A percentile compares a stretch with the other conserved stretches of the same genome.
Evolutionary conservation across 2,113 vertebrate species (phyloP).

Genomic region (Plectropomus leopardus): DNA sequence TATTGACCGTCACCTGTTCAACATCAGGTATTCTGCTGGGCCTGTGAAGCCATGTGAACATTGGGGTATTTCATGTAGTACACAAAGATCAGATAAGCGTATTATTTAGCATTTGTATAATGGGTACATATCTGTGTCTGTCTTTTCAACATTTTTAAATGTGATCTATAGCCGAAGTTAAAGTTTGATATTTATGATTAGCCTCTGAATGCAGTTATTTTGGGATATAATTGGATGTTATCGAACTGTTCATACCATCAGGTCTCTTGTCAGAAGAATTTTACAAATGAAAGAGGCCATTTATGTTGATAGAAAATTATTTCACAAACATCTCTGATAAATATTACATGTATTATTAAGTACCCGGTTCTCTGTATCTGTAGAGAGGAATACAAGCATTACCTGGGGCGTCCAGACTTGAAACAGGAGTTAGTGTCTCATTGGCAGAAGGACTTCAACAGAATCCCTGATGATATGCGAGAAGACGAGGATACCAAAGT

Average conservation of each 20-base stretch:
- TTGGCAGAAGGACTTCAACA: slow-evolving; percentile 93
- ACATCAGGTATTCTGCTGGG: slow-evolving; percentile 82
- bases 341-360: neutral
- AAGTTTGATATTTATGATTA: no score
- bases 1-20: slow-evolving; percentile 84
- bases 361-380: neutral
- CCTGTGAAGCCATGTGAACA: neutral
- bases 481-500: slow-evolving; percentile 92
- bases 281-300: neutral
- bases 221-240: neutral
- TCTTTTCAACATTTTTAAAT: neutral
- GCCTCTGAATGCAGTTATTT: neutral
- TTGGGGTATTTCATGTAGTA: neutral
- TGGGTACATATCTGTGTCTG: neutral
- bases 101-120: neutral
- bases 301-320: no score
- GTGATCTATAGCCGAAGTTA: neutral
- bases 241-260: neutral
- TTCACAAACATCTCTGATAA: neutral
- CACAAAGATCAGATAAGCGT: neutral
- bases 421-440: slow-evolving; percentile 92
- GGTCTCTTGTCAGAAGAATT: neutral
- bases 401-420: slow-evolving; percentile 87
- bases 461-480: slow-evolving; percentile 87
- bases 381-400: slow-evolving; percentile 89